These are phyloP conservation scores for Paralvinella palmiformis DNA, from an alignment of 1,140 invertebrate species.

Conservation along the genomic window DNA sequence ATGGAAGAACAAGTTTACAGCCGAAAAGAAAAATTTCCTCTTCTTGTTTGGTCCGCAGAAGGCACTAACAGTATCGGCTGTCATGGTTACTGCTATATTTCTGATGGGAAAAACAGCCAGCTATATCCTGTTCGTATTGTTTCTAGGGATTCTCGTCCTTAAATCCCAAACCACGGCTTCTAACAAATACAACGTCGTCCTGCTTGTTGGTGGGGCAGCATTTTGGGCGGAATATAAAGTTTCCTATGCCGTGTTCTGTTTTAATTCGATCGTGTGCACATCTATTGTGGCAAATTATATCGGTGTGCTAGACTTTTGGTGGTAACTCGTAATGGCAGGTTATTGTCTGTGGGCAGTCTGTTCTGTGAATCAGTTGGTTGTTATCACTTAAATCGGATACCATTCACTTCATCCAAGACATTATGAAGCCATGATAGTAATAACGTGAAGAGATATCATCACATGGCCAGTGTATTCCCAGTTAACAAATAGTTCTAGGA, in stretches of 20 bases:
- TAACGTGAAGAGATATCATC: no score
- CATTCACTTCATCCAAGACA: no score
- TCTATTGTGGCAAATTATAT: not conserved
- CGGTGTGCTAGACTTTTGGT: not conserved
- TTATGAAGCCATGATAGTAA: no score
- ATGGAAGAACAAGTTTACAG: not conserved
- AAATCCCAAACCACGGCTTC: not conserved
- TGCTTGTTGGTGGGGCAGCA: not conserved
- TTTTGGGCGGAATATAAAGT: not conserved
- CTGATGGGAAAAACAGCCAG: not conserved
- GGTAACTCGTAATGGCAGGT: no score
- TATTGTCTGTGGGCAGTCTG: no score
- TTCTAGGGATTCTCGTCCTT: not conserved
- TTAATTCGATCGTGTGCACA: not conserved
- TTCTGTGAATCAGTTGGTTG: no score
- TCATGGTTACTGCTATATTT: not conserved
- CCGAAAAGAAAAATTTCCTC: conserved; percentile 1
- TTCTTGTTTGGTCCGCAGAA: not conserved
- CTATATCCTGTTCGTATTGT: not conserved
- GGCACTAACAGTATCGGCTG: not conserved
- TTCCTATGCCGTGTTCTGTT: not conserved
- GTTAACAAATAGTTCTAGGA: no score
- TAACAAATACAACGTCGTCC: not conserved
- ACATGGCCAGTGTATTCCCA: no score
- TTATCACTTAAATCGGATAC: no score